Evolutionary conservation across 2,888 invertebrate genomes (phyloP), one percentile per base, ranked within the genome.

Genomic region (Globia sparganii): DNA sequence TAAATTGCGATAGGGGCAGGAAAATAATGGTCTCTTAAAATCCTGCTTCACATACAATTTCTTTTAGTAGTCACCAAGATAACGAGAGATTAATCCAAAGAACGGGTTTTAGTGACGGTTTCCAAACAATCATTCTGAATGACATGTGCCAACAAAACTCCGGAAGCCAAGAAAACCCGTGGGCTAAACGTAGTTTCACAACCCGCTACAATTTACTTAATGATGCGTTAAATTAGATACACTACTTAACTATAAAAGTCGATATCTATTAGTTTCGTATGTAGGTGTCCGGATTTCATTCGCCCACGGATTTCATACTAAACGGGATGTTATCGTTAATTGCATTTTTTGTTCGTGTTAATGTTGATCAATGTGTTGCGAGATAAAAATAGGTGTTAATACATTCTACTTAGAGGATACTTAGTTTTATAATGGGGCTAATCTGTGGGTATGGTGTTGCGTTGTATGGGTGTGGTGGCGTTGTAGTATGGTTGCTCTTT

Each of bases 191-290:
- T 84, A 79, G 77, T 86, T 87, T 85, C 75, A 72, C 69, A 83
- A 83, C 67, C 46, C 65, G 80, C 49, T 85, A 87, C 81, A 81
- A 83, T 87, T 87, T 72, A 88, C 75, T 81, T 84, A 88, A 88
- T 87, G 84, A 78, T 68, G 81, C 84, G 85, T 87, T 88, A 87
- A 88, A 88, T 86, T 84, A 83, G 87, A 80, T 82, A 85, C 81
- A 84, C 84, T 87, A 84, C 83, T 86, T 85, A 84, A 77, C 70
- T 86, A 83, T 81, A 78, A 83, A 85, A 72, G 76, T 87, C 75
- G 70, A 84, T 84, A 87, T 81, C 81, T 86, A 87, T 86, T 87
- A 80, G 78, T 76, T 58, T 78, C n/a, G 31, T 67, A 83, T 76
- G 87, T 87, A 88, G 86, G 88, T 86, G 86, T 77, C 18, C 66